A percentile compares a stretch with the other conserved stretches of the same genome.
These are phyloP conservation scores for Subanguina moxae DNA, from an alignment of 1,140 invertebrate species.

Conservation along the genomic window DNA sequence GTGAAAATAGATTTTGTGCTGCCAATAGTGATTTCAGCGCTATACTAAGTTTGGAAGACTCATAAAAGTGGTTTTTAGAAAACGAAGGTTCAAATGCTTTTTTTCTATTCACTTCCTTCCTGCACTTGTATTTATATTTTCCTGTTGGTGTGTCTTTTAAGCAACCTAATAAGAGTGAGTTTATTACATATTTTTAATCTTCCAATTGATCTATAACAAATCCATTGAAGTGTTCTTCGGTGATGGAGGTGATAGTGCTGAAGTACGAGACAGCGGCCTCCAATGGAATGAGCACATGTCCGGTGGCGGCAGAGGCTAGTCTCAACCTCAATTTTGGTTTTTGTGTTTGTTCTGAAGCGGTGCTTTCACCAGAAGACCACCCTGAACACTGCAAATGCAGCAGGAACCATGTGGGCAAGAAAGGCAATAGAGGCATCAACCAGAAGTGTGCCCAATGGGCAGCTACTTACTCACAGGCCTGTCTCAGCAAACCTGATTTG, in stretches of 20 bases:
- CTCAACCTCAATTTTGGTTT: neutral
- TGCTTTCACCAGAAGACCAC: neutral
- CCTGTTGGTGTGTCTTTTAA: too few species aligned
- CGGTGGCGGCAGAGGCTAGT: neutral
- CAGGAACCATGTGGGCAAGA: neutral
- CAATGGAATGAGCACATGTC: neutral
- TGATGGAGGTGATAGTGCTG: neutral
- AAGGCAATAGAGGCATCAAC: neutral
- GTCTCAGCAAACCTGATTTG: neutral
- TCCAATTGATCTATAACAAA: too few species aligned
- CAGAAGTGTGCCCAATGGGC: slow-evolving; percentile 2
- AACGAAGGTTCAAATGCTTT: too few species aligned
- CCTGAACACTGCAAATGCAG: neutral
- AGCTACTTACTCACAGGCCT: neutral
- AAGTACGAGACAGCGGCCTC: neutral
- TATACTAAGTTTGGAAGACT: too few species aligned
- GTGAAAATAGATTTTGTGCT: too few species aligned
- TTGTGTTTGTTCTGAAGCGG: neutral
- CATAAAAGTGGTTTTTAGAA: too few species aligned
- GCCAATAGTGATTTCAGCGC: too few species aligned
- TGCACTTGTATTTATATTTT: too few species aligned
- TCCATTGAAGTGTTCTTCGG: neutral
- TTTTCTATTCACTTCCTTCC: too few species aligned
- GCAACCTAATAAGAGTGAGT: too few species aligned
- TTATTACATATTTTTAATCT: too few species aligned